Base-by-base conservation (phyloP, 2,797 vertebrate species). In the Liasis olivaceus region DNA sequence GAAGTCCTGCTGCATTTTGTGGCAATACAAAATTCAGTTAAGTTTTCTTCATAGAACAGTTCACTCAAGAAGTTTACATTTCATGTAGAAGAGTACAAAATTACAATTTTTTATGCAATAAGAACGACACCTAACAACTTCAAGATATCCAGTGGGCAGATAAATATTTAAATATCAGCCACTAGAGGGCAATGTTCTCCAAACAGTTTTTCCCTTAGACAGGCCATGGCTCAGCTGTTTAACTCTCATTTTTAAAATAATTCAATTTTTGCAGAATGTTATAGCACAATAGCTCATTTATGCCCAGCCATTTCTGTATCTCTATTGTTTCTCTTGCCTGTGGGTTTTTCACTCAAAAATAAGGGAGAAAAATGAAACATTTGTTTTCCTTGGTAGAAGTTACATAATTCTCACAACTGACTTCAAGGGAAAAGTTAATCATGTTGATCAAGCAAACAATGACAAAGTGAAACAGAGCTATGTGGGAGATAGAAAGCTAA, bases 171-270 rank as follows among this genome's bases (percentile, higher is more conserved):
- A 92, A 66, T 17, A 11, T 91, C 84, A n/a, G n/a, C 69, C 92
- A 93, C 88, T 51, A 94, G 93, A 88, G 90, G 92, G 92, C 93
- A 91, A 69, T 31, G 0, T 91, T 90, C n/a, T 85, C 69, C 85
- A 85, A 63, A 60, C n/a, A 56, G 60, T 63, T 54, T 64, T 91
- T 58, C 4, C 7, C 69, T 51, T 36, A 60, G 47, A 58, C 85
- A n/a, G 5, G 42, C 13, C 56, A 22, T 56, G 24, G 42, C 59
- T 64, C 28, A 47, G 11, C 22, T 11, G 13, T 62, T 85, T 81
- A 63, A 51, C 22, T 51, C 59, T 90, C 47, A 51, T 63, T 31
- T 51, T 87, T 62, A 88, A 22, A 85, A 85, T 85, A 72, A 60
- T 77, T 81, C 36, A 59, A 72, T 17, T 77, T 81, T 88, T 81